These are phyloP conservation scores for Crenuchus spilurus DNA, from an alignment of 2,797 vertebrate species.

Conservation along the genomic window DNA sequence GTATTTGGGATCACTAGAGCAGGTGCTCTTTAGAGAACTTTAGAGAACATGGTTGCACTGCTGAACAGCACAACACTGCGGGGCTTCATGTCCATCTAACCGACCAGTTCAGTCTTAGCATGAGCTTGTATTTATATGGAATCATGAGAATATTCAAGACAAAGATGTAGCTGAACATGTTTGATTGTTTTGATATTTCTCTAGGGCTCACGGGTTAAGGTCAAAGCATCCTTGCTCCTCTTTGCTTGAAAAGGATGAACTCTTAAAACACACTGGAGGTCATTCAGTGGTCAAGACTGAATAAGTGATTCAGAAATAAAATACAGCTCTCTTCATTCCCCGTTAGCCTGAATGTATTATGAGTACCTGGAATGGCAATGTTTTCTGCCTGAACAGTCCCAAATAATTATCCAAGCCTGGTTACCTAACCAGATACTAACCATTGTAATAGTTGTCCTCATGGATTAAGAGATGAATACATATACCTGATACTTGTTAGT, in stretches of 20 bases:
- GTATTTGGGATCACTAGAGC: too few relatives aligned
- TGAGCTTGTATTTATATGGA: too few relatives aligned
- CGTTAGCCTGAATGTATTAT: constrained; percentile 3
- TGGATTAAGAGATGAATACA: neutral
- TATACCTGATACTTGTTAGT: neutral
- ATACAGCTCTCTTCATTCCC: neutral
- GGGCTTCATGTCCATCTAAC: too few relatives aligned
- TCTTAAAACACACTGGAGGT: neutral
- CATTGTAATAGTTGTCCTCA: neutral
- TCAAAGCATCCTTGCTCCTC: neutral
- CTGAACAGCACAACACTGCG: too few relatives aligned
- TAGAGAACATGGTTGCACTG: too few relatives aligned
- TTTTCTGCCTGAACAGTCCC: neutral
- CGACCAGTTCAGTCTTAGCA: too few relatives aligned
- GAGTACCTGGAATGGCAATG: too few relatives aligned
- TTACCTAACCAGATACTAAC: neutral
- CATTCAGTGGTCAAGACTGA: neutral
- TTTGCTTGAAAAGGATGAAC: neutral
- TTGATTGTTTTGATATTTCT: neutral
- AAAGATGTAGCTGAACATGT: neutral
- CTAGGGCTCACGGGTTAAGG: too few relatives aligned
- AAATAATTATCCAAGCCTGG: neutral
- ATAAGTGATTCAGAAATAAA: neutral
- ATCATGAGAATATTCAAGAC: too few relatives aligned
- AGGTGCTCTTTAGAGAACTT: too few relatives aligned